Conservation (phyloP, 2,888 invertebrate species). For the Melinaea marsaeus region DNA sequence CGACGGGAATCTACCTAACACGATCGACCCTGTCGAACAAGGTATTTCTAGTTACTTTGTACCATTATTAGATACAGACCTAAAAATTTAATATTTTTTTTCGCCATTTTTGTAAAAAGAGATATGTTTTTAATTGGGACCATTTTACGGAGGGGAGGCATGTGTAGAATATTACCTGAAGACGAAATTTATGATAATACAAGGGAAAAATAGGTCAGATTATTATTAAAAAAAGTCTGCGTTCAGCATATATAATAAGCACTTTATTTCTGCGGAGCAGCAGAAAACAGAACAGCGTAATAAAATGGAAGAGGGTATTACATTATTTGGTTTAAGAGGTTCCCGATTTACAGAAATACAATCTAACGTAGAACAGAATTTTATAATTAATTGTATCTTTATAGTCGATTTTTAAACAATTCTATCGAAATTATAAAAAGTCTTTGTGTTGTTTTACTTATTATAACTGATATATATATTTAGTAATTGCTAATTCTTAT, state of each 20-base stretch:
- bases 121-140: background rate
- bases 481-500: too few relatives aligned
- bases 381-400: too few relatives aligned
- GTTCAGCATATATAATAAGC: constrained; percentile 23
- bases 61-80: too few relatives aligned
- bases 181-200: constrained; percentile 23
- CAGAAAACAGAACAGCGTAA: constrained; percentile 9
- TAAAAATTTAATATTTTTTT: background rate
- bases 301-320: constrained; percentile 1
- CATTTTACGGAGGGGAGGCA: constrained; percentile 1
- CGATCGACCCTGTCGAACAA: too few relatives aligned
- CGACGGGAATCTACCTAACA: too few relatives aligned
- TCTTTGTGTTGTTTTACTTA: too few relatives aligned
- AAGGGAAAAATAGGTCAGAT: constrained; percentile 16
- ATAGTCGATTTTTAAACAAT: too few relatives aligned
- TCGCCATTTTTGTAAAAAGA: background rate
- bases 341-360: too few relatives aligned
- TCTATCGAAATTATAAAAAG: too few relatives aligned
- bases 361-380: too few relatives aligned
- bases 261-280: constrained; percentile 12
- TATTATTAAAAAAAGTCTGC: constrained; percentile 20
- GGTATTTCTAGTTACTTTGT: too few relatives aligned
- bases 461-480: too few relatives aligned
- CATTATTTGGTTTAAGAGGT: background rate
- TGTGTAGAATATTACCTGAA: constrained; percentile 17